Conservation (phyloP, 2,888 invertebrate species). For the Drosophila nr. fundita region DNA sequence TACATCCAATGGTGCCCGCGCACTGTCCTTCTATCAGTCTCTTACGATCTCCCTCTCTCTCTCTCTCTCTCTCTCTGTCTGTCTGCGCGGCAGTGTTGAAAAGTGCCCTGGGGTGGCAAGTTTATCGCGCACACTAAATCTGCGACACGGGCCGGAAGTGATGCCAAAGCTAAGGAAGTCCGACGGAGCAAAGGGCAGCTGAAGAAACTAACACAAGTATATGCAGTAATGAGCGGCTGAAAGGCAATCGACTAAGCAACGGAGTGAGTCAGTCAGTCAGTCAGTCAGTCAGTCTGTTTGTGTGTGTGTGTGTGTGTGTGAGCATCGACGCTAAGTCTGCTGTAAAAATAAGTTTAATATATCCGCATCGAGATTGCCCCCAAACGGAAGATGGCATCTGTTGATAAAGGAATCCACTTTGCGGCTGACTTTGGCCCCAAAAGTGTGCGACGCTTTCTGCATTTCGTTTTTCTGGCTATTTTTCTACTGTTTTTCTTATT, state of each 20-base stretch:
- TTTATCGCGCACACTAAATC: slow-evolving; percentile 72
- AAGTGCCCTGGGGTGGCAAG: slow-evolving; percentile 54
- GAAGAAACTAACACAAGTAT: slow-evolving; percentile 51
- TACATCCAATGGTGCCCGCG: slow-evolving; percentile 20
- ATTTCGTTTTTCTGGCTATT: slow-evolving; percentile 7
- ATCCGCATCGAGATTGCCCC: slow-evolving; percentile 71
- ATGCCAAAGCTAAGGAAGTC: slow-evolving; percentile 34
- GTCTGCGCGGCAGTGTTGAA: slow-evolving; percentile 56
- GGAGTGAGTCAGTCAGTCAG: not conserved
- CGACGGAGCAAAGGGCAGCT: slow-evolving; percentile 27
- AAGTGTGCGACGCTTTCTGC: slow-evolving; percentile 56
- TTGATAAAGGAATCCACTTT: slow-evolving; percentile 69
- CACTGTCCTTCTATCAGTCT: slow-evolving; percentile 6
- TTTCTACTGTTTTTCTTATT: not conserved
- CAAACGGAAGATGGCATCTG: slow-evolving; percentile 47
- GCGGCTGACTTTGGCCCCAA: slow-evolving; percentile 54
- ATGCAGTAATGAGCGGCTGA: slow-evolving; percentile 49
- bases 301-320: slow-evolving; percentile 2
- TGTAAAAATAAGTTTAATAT: slow-evolving; percentile 79
- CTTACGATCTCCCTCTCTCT: not conserved
- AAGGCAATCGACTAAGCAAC: slow-evolving; percentile 24
- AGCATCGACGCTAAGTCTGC: slow-evolving; percentile 28
- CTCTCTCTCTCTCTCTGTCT: not conserved
- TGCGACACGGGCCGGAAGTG: slow-evolving; percentile 59
- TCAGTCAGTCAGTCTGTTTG: not conserved